Conservation (phyloP, 2,888 invertebrate species). For the Pollenia amentaria region DNA sequence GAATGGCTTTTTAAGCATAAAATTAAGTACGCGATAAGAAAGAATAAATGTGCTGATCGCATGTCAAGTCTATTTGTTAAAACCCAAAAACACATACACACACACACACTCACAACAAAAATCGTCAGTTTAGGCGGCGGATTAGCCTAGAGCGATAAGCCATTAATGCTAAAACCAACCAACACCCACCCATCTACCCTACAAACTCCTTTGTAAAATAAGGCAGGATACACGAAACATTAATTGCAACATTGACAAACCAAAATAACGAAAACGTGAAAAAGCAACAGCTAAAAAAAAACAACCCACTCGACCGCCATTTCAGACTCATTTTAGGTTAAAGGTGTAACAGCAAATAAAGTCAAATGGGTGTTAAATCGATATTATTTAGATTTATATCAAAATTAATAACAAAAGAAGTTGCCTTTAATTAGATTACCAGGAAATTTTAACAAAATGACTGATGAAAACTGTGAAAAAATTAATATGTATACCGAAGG, state of each 20-base stretch:
- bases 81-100: constrained; percentile 8
- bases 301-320: neutral
- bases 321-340: constrained; percentile 7
- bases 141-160: constrained; percentile 79
- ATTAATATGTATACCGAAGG: neutral
- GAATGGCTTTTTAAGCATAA: constrained; percentile 75
- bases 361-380: constrained; percentile 49
- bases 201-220: neutral
- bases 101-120: neutral
- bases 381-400: constrained; percentile 60
- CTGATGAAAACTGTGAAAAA: neutral
- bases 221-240: constrained; percentile 49
- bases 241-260: constrained; percentile 57
- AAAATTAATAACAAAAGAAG: constrained; percentile 11
- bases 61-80: constrained; percentile 65
- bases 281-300: constrained; percentile 34
- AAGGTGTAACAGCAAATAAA: constrained; percentile 31
- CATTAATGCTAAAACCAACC: constrained; percentile 16
- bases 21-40: constrained; percentile 74
- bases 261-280: constrained; percentile 24
- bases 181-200: constrained; percentile 30
- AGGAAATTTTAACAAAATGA: constrained; percentile 3
- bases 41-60: constrained; percentile 73
- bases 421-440: constrained; percentile 33
- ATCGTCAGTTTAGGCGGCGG: constrained; percentile 64